Evolutionary conservation across 1,140 invertebrate species (phyloP).

Genomic region (Camponotus floridanus): DNA sequence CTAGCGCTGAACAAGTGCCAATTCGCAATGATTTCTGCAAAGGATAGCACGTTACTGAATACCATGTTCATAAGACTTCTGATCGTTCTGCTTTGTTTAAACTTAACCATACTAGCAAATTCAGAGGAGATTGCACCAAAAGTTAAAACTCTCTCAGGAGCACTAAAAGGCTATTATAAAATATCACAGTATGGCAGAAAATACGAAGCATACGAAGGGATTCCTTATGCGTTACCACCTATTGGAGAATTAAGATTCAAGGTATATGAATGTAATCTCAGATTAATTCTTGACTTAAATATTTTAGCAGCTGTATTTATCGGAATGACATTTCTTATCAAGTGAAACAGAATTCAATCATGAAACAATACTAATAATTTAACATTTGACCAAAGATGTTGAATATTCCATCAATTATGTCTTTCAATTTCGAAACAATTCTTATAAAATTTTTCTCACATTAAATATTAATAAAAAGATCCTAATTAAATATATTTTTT

Average conservation of each 20-base stretch:
- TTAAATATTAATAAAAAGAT: not conserved
- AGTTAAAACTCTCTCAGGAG: conserved; percentile 78
- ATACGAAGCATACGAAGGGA: conserved; percentile 87
- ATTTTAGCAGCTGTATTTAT: not conserved
- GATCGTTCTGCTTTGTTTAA: not conserved
- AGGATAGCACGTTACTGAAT: not conserved
- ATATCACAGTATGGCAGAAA: conserved; percentile 79
- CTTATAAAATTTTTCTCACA: not conserved
- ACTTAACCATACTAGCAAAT: conserved; percentile 6
- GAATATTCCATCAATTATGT: not conserved
- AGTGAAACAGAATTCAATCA: not conserved
- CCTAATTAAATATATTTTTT: conserved; percentile 18
- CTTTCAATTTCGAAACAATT: not conserved
- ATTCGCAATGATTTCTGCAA: not conserved
- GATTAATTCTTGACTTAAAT: conserved; percentile 11
- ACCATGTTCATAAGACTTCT: not conserved
- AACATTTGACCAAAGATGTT: not conserved
- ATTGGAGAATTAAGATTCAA: conserved; percentile 87
- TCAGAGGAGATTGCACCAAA: conserved; percentile 68
- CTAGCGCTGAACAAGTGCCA: too few species aligned
- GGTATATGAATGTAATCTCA: conserved; percentile 78
- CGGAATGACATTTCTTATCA: not conserved
- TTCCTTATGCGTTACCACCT: conserved; percentile 89
- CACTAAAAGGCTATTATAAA: conserved; percentile 80
- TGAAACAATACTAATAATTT: not conserved